A percentile compares a stretch with the other conserved stretches of the same genome.
phyloP scores from a whole-genome alignment of 2,797 vertebrate species.

The Lutjanus argentimaculatus region DNA sequence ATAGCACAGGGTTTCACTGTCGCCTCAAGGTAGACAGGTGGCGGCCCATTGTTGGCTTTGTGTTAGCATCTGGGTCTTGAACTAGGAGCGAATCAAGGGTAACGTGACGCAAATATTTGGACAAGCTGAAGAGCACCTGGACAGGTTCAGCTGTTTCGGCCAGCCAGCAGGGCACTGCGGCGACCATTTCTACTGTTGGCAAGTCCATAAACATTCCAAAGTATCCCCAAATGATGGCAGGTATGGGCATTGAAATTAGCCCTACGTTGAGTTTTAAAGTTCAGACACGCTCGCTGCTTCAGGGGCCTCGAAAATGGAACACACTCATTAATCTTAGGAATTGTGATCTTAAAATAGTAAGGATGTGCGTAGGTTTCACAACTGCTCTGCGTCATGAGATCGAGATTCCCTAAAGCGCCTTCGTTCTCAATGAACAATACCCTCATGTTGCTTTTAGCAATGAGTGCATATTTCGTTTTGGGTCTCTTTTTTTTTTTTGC shows the following conservation, averaged over 20 bases:
- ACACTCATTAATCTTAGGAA: no score
- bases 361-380: no score
- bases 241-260: not conserved
- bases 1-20: not conserved
- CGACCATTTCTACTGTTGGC: not conserved
- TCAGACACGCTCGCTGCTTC: not conserved
- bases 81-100: constrained; percentile 36
- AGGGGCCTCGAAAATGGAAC: no score
- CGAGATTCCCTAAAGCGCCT: not conserved
- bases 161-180: not conserved
- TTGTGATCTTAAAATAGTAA: no score
- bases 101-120: constrained; percentile 38
- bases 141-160: not conserved
- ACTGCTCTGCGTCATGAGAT: no score
- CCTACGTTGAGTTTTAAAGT: not conserved
- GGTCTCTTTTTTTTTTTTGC: not conserved
- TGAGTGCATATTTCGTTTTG: not conserved
- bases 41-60: constrained; percentile 35
- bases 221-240: not conserved
- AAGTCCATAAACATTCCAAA: not conserved
- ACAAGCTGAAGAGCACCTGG: constrained; percentile 29
- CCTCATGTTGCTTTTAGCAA: not conserved
- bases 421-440: not conserved
- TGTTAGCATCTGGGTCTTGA: not conserved
- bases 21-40: constrained; percentile 67